Percentiles rank a stretch among this genome's conserved stretches.
phyloP scores from a whole-genome alignment of 2,888 invertebrate species.

The Agonopterix alstromeriana region DNA sequence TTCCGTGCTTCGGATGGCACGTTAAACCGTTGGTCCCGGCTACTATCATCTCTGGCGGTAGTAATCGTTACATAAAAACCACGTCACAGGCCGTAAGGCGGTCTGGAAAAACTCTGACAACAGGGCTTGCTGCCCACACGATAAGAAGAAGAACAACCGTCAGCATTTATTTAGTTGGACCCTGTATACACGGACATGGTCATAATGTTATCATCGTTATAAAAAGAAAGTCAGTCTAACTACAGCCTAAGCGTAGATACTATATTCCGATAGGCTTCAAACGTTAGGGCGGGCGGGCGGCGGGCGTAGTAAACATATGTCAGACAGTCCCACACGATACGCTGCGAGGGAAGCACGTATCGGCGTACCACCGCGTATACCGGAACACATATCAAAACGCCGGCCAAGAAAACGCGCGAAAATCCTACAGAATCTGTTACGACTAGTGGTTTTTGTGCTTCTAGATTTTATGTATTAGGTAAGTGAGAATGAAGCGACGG shows the following conservation, averaged over 20 bases:
- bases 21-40: too few relatives aligned
- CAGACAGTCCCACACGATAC: neutral
- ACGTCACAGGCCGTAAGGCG: too few relatives aligned
- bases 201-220: too few relatives aligned
- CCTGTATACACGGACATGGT: too few relatives aligned
- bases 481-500: neutral
- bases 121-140: too few relatives aligned
- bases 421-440: neutral
- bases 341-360: neutral
- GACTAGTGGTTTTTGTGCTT: neutral
- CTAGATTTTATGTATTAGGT: neutral
- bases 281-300: conserved; percentile 30
- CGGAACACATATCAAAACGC: neutral
- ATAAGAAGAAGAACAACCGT: too few relatives aligned
- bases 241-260: too few relatives aligned
- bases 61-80: too few relatives aligned
- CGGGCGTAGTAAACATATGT: conserved; percentile 14
- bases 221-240: neutral
- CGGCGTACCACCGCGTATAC: neutral
- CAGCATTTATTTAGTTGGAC: too few relatives aligned
- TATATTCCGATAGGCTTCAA: conserved; percentile 13
- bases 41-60: too few relatives aligned
- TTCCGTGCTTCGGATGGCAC: too few relatives aligned
- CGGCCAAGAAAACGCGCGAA: neutral
- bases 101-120: too few relatives aligned